Evolutionary conservation across 30 jellyfish, hydroid and myxozoan genomes (phyloP).

Genomic region (Aurelia sp.): DNA sequence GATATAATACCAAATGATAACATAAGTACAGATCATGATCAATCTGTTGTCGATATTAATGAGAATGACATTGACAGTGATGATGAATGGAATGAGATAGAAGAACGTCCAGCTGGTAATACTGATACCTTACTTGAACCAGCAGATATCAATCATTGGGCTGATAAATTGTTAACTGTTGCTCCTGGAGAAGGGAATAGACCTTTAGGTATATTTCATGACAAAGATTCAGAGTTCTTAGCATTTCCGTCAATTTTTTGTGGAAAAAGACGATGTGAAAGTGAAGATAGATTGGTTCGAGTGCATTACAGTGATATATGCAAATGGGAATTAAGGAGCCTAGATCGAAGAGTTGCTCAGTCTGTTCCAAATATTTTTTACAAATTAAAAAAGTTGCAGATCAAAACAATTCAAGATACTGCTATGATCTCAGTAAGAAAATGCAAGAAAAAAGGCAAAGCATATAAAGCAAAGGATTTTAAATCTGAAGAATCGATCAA

Average conservation of each 20-base stretch:
- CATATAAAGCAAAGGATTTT: conserved; percentile 15
- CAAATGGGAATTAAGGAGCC: conserved; percentile 50
- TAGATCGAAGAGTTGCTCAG: conserved; percentile 40
- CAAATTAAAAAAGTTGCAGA: conserved; percentile 32
- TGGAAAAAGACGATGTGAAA: conserved; percentile 7
- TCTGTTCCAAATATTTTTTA: conserved; percentile 35
- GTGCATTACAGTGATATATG: conserved; percentile 28
- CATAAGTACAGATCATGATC: not conserved
- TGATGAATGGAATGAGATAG: conserved; percentile 52
- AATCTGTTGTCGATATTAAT: not conserved
- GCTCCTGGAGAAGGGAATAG: conserved; percentile 57
- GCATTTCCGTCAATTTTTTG: conserved; percentile 41
- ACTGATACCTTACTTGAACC: conserved; percentile 34
- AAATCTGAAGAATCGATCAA: not conserved
- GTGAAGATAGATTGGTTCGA: not conserved
- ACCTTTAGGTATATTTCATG: conserved; percentile 35
- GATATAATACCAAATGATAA: not conserved
- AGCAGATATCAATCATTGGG: not conserved
- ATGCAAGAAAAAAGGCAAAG: conserved; percentile 18
- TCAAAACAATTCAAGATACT: conserved; percentile 34
- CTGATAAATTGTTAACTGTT: not conserved
- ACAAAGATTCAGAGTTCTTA: conserved; percentile 38
- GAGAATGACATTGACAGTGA: not conserved
- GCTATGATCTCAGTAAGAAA: conserved; percentile 37
- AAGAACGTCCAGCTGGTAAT: conserved; percentile 2